phyloP scores from a whole-genome alignment of 2,888 invertebrate species.

The Sphaerophoria rueppellii region DNA sequence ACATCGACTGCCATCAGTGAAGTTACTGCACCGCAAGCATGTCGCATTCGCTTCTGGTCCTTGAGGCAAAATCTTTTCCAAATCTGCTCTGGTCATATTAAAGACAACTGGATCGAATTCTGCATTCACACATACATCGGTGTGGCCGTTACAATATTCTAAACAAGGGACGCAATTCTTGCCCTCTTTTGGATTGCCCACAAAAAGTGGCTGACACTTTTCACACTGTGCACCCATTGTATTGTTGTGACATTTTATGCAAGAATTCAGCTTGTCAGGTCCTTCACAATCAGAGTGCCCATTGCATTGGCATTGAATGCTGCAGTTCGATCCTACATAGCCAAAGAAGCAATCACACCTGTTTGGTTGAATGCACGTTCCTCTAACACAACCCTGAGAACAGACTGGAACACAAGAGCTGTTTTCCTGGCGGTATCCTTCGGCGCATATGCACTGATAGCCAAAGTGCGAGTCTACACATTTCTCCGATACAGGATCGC shows the following conservation, averaged over 20 bases:
- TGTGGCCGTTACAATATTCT: slow-evolving; percentile 95
- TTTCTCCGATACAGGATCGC: slow-evolving; percentile 92
- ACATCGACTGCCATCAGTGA: slow-evolving; percentile 91
- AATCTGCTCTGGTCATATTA: slow-evolving; percentile 84
- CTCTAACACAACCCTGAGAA: slow-evolving; percentile 92
- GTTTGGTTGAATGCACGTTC: slow-evolving; percentile 91
- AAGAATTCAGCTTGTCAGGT: slow-evolving; percentile 91
- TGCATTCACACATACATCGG: slow-evolving; percentile 88
- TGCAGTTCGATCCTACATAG: slow-evolving; percentile 96
- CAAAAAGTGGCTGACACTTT: slow-evolving; percentile 94
- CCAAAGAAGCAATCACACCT: slow-evolving; percentile 96
- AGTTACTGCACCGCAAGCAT: slow-evolving; percentile 92
- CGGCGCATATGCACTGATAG: slow-evolving; percentile 93
- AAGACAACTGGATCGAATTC: slow-evolving; percentile 82
- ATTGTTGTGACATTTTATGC: slow-evolving; percentile 93
- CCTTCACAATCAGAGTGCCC: slow-evolving; percentile 96
- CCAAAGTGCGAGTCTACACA: slow-evolving; percentile 89
- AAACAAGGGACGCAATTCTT: slow-evolving; percentile 93
- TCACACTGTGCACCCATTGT: slow-evolving; percentile 97
- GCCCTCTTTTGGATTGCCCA: slow-evolving; percentile 94
- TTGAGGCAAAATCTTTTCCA: slow-evolving; percentile 86
- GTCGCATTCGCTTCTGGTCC: slow-evolving; percentile 88
- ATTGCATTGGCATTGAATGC: slow-evolving; percentile 96
- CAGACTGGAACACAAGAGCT: slow-evolving; percentile 90
- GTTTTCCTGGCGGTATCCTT: slow-evolving; percentile 86